Evolutionary conservation across 2,888 invertebrate species (phyloP).

Genomic region (Athetis lepigone): DNA sequence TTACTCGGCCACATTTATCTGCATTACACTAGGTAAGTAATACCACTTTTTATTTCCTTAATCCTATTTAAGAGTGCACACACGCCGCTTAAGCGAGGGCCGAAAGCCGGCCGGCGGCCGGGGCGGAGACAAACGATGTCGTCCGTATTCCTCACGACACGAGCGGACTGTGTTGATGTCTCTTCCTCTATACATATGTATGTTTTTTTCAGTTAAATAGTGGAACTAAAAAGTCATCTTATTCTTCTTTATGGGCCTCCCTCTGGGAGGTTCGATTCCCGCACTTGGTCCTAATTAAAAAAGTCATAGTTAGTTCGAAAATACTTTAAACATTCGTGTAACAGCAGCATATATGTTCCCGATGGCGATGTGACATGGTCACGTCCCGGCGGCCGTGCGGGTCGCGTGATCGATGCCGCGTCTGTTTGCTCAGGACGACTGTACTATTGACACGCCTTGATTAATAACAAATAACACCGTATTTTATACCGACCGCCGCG

Average conservation of each 20-base stretch:
- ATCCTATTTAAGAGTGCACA: slow-evolving; percentile 62
- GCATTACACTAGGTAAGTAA: slow-evolving; percentile 56
- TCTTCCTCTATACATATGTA: slow-evolving; percentile 17
- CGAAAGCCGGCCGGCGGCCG: slow-evolving; percentile 6
- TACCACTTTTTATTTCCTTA: slow-evolving; percentile 56
- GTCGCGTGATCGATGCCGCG: slow-evolving; percentile 40
- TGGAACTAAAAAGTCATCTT: no score
- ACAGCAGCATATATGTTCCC: slow-evolving; percentile 1
- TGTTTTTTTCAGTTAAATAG: not conserved
- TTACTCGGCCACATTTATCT: slow-evolving; percentile 44
- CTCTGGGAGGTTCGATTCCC: no score
- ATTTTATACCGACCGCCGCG: slow-evolving; percentile 20
- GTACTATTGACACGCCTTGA: slow-evolving; percentile 59
- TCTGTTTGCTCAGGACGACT: slow-evolving; percentile 51
- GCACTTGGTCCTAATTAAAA: no score
- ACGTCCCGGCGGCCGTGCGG: slow-evolving; percentile 9
- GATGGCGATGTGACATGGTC: slow-evolving; percentile 8
- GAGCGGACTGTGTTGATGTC: slow-evolving; percentile 50
- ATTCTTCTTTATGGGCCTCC: no score
- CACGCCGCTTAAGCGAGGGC: slow-evolving; percentile 30
- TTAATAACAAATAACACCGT: slow-evolving; percentile 60
- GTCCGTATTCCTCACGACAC: slow-evolving; percentile 43
- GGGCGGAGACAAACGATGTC: slow-evolving; percentile 62
- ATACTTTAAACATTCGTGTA: no score
- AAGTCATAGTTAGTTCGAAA: no score